Percentiles rank a stretch among this genome's conserved stretches.
phyloP scores from a whole-genome alignment of 2,113 vertebrate species.

The Aptenodytes forsteri region DNA sequence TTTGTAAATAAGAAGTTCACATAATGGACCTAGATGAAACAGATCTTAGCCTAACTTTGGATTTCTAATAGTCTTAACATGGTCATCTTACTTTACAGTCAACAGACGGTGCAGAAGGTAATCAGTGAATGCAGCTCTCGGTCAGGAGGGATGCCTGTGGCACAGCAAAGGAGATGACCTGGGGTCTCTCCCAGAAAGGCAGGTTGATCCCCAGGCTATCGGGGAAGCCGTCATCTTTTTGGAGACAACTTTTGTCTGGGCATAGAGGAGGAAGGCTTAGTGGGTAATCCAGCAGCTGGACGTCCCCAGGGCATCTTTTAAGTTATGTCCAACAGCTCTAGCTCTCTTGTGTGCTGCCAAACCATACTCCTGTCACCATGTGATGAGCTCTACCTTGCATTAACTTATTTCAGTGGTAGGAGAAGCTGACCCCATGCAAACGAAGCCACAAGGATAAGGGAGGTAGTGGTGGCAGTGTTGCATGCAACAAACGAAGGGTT shows the following conservation, averaged over 20 bases:
- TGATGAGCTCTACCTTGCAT: neutral
- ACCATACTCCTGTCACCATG: neutral
- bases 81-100: neutral
- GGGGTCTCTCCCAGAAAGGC: neutral
- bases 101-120: neutral
- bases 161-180: neutral
- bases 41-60: neutral
- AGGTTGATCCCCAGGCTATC: neutral
- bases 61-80: neutral
- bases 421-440: rapidly evolving
- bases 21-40: neutral
- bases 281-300: neutral
- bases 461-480: neutral
- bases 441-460: neutral
- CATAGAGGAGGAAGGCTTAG: neutral
- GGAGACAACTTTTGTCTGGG: neutral
- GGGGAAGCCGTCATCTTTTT: neutral
- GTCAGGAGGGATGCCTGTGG: neutral
- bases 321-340: neutral
- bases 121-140: neutral
- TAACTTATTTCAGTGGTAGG: neutral
- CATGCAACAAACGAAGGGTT: rapidly evolving
- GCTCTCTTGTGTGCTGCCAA: neutral
- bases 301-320: neutral
- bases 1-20: neutral